Evolutionary conservation across 2,797 vertebrate genomes (phyloP).

Genomic region (Melanotaenia pygmaea): DNA sequence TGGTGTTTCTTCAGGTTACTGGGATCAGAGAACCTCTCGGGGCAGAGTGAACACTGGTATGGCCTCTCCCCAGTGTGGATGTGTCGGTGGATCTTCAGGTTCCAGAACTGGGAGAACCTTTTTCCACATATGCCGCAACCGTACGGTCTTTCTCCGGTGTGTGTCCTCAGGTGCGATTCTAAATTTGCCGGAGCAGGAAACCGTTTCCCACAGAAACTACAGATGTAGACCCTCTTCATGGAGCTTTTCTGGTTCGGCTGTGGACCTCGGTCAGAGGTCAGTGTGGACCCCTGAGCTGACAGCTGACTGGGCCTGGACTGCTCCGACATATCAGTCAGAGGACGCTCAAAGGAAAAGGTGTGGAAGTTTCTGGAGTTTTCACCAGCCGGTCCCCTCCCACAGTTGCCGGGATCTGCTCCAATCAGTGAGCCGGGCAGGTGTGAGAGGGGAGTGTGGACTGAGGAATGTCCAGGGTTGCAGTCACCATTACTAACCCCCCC

Average conservation of each 20-base stretch:
- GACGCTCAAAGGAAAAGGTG: slow-evolving; percentile 30
- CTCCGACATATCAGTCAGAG: slow-evolving; percentile 53
- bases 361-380: slow-evolving; percentile 21
- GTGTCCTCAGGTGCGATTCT: slow-evolving; percentile 74
- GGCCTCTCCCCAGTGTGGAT: slow-evolving; percentile 69
- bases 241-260: slow-evolving; percentile 31
- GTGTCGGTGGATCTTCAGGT: slow-evolving; percentile 77
- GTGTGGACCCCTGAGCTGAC: slow-evolving; percentile 18
- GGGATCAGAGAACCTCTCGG: slow-evolving; percentile 74
- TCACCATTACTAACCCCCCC: slow-evolving; percentile 39
- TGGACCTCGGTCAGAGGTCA: slow-evolving; percentile 16
- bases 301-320: slow-evolving; percentile 35
- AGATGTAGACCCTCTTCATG: slow-evolving; percentile 58
- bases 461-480: slow-evolving; percentile 59
- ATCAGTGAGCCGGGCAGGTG: slow-evolving; percentile 26
- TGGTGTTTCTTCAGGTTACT: slow-evolving; percentile 81
- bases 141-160: slow-evolving; percentile 57
- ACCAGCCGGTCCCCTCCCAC: slow-evolving; percentile 32
- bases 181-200: slow-evolving; percentile 72
- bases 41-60: slow-evolving; percentile 67
- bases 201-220: slow-evolving; percentile 69
- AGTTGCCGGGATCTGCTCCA: slow-evolving; percentile 29
- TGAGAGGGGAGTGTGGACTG: slow-evolving; percentile 46
- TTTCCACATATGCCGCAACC: slow-evolving; percentile 74
- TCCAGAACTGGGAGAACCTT: slow-evolving; percentile 79